Conservation (phyloP, 2,888 invertebrate species). For the Erebia ligea region DNA sequence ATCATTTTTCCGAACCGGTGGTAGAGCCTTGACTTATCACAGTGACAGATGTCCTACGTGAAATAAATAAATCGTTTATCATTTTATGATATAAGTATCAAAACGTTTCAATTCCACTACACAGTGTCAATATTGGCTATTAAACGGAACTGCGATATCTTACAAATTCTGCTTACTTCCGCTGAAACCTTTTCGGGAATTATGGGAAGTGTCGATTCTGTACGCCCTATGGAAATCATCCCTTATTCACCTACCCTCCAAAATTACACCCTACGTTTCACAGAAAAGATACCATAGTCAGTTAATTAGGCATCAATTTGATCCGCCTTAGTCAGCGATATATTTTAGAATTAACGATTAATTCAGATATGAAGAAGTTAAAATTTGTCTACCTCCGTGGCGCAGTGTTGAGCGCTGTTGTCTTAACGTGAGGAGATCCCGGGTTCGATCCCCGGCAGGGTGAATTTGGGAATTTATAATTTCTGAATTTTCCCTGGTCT, state of each 20-base stretch:
- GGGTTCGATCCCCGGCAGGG: no score
- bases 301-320: slow-evolving; percentile 36
- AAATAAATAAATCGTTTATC: no score
- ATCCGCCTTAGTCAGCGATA: slow-evolving; percentile 28
- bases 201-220: slow-evolving; percentile 71
- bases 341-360: slow-evolving; percentile 21
- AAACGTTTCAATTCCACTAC: slow-evolving; percentile 40
- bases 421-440: no score
- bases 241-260: slow-evolving; percentile 31
- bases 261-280: slow-evolving; percentile 22
- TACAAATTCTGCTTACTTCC: slow-evolving; percentile 79
- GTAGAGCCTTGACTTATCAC: no score
- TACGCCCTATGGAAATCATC: slow-evolving; percentile 61
- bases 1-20: no score
- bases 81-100: slow-evolving; percentile 50
- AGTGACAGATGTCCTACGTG: no score
- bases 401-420: no score
- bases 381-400: no score
- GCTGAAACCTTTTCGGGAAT: slow-evolving; percentile 70
- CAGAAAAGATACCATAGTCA: slow-evolving; percentile 24
- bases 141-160: slow-evolving; percentile 77
- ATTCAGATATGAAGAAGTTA: neutral
- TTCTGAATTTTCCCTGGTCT: no score
- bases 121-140: slow-evolving; percentile 58
- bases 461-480: no score